phyloP scores from a whole-genome alignment of 2,888 invertebrate species.

The Drepana falcataria region DNA sequence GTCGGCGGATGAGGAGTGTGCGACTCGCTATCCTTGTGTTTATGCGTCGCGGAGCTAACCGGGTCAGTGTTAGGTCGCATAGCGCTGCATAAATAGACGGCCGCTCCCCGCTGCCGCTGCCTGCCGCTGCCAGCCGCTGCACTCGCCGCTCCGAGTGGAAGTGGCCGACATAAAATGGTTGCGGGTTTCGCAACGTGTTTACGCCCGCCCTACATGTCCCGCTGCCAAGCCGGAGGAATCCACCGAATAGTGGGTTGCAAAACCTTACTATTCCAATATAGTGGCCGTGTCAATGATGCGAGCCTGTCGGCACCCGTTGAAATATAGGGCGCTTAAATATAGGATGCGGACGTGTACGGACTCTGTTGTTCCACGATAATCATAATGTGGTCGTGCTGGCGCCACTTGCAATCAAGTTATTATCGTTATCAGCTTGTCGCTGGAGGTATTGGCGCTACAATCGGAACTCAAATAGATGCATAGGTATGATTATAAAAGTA shows the following conservation, averaged over 20 bases:
- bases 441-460: background rate
- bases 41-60: conserved; percentile 63
- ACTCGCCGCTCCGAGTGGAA: conserved; percentile 24
- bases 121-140: conserved; percentile 24
- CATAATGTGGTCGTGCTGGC: too few relatives aligned
- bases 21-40: conserved; percentile 60
- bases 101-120: conserved; percentile 35
- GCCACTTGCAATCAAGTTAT: too few relatives aligned
- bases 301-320: conserved; percentile 7
- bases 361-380: background rate
- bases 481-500: background rate
- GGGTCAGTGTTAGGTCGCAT: conserved; percentile 77
- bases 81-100: conserved; percentile 70
- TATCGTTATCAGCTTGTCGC: background rate
- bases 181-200: conserved; percentile 60
- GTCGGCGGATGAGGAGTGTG: conserved; percentile 22
- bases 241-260: conserved; percentile 50
- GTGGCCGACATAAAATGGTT: conserved; percentile 41
- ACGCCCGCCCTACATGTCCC: conserved; percentile 41
- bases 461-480: background rate
- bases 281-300: conserved; percentile 40
- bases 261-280: conserved; percentile 39
- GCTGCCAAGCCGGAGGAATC: conserved; percentile 60
- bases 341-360: conserved; percentile 25
- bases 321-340: too few relatives aligned